These are phyloP conservation scores for Athalia cordata DNA, from an alignment of 2,888 invertebrate species.

Conservation along the genomic window DNA sequence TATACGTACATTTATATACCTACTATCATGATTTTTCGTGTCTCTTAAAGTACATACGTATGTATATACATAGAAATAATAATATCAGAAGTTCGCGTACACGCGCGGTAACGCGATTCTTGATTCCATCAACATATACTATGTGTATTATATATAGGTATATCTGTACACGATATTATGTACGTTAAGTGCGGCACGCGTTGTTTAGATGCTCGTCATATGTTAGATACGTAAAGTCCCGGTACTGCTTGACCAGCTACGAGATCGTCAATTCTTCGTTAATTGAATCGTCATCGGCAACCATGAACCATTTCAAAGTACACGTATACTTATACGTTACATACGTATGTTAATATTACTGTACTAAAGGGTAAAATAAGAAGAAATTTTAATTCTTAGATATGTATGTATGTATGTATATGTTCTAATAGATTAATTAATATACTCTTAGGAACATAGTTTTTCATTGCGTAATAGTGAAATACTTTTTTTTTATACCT, in stretches of 20 bases:
- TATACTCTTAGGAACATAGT: neutral
- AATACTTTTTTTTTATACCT: neutral
- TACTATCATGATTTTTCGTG: neutral
- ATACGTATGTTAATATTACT: too few species aligned
- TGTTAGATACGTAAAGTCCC: neutral
- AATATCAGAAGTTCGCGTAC: too few species aligned
- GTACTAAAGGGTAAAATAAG: too few species aligned
- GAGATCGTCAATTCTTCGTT: constrained; percentile 11
- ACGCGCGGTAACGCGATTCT: too few species aligned
- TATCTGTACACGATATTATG: neutral
- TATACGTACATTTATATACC: too few species aligned
- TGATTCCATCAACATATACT: too few species aligned
- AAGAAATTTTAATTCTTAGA: too few species aligned
- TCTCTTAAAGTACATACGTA: neutral
- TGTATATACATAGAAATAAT: neutral
- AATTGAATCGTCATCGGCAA: constrained; percentile 30
- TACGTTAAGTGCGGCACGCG: constrained; percentile 3
- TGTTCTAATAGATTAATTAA: neutral
- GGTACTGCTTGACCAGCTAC: neutral
- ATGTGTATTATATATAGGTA: too few species aligned
- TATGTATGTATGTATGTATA: too few species aligned
- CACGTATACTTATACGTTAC: too few species aligned
- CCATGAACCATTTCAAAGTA: neutral
- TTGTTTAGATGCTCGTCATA: neutral
- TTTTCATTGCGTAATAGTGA: too few species aligned